Evolutionary conservation across 2,888 invertebrate genomes (phyloP).

Genomic region (Pollenia amentaria): DNA sequence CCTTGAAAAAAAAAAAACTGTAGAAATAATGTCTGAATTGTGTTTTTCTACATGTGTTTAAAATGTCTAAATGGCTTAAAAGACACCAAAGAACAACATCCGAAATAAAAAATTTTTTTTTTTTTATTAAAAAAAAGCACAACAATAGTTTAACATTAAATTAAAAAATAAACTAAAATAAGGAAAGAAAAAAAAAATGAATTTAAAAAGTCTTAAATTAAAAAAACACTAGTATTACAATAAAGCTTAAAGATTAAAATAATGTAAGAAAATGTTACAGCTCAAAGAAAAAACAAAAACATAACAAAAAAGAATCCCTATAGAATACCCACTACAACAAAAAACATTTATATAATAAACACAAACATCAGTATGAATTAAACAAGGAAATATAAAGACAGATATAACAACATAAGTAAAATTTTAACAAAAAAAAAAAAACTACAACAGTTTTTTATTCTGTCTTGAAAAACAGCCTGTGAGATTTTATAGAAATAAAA

Average conservation of each 20-base stretch:
- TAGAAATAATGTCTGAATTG: constrained; percentile 36
- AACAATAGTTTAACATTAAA: constrained; percentile 44
- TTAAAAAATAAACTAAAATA: constrained; percentile 5
- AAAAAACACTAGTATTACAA: constrained; percentile 17
- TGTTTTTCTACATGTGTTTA: constrained; percentile 54
- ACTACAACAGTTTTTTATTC: constrained; percentile 15
- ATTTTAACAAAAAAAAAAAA: not conserved
- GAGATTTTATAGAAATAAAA: constrained; percentile 42
- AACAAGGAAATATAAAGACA: constrained; percentile 17
- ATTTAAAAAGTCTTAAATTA: not conserved
- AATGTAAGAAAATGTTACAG: constrained; percentile 31
- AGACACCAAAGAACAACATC: constrained; percentile 28
- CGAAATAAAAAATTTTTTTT: not conserved
- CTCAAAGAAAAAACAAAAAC: constrained; percentile 13
- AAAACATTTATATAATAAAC: constrained; percentile 24
- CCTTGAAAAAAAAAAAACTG: not conserved
- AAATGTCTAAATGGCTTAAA: constrained; percentile 62
- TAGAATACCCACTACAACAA: not conserved
- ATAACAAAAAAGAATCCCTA: constrained; percentile 26
- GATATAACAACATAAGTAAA: not conserved
- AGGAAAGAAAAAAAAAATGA: not conserved
- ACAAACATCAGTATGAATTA: constrained; percentile 22
- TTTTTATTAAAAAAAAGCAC: not conserved
- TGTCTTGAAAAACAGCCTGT: constrained; percentile 39
- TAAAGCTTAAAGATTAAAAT: constrained; percentile 40